A percentile compares a stretch with the other conserved stretches of the same genome.
Evolutionary conservation across 2,113 vertebrate species (phyloP).

Genomic region (Mastomys coucha): DNA sequence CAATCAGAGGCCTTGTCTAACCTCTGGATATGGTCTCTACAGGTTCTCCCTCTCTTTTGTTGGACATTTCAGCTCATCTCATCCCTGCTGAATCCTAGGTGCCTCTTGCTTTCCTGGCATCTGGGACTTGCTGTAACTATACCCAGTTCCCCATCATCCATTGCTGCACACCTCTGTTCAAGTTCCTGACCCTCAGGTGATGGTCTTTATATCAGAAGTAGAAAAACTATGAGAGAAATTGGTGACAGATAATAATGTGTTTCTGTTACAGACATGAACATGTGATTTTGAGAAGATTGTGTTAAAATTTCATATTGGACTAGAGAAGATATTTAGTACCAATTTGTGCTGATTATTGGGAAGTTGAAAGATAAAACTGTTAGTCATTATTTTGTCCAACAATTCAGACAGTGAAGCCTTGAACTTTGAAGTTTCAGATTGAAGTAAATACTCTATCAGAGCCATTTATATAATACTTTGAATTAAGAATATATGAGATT

Average conservation of each 20-base stretch:
- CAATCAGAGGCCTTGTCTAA: too few relatives aligned
- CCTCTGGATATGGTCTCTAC: too few relatives aligned
- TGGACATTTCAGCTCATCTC: too few relatives aligned
- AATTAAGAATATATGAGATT: not conserved
- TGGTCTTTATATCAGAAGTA: not conserved
- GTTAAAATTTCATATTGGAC: not conserved
- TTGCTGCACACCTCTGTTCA: too few relatives aligned
- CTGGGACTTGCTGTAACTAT: too few relatives aligned
- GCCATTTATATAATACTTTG: not conserved
- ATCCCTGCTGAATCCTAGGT: too few relatives aligned
- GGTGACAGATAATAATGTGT: not conserved
- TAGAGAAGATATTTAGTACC: not conserved
- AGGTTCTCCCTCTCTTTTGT: too few relatives aligned
- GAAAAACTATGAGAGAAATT: not conserved
- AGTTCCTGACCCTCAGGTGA: not conserved
- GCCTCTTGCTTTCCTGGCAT: too few relatives aligned
- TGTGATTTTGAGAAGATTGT: not conserved
- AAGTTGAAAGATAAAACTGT: not conserved
- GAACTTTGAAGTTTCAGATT: not conserved
- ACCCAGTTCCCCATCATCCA: too few relatives aligned
- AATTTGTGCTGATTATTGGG: not conserved
- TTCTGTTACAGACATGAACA: not conserved
- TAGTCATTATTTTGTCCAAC: too few relatives aligned
- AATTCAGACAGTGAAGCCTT: not conserved
- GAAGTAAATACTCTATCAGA: not conserved